Base-by-base conservation (phyloP, 2,797 vertebrate species). In the Philypnodon macrostomus region DNA sequence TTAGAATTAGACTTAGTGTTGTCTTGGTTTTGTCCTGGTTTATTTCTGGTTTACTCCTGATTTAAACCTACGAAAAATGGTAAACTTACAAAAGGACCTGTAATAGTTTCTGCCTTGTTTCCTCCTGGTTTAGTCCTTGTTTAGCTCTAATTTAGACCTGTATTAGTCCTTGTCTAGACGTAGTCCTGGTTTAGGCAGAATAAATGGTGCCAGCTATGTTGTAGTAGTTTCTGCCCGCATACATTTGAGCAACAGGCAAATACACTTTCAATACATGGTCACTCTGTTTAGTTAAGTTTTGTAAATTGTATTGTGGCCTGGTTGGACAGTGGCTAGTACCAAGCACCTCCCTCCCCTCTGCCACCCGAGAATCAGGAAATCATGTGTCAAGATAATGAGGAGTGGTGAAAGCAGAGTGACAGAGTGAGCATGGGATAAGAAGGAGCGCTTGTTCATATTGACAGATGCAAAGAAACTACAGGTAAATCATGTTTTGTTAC, bases 321-420 rank as follows among this genome's bases (percentile, higher is more conserved):
- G 34, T 36, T 41, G 63, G 67, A 73, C 72, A 79, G 59, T 17
- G 32, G 33, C 29, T 30, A 13, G 32, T 24, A 54, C 53, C 32
- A 48, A 39, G 58, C 67, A 42, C 51, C 53, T 69, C 73, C 51
- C 53, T 69, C 73, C 70, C 64, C 37, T 4, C 55, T 63, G 63
- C 48, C 67, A 63, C 53, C 53, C 35, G 38, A 65, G 55, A 76
- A 74, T 73, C 67, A 69, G 69, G 71, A 84, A 78, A 76, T 75
- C 55, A 42, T 60, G 67, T 57, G 72, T 39, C 41, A 10, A 46
- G 46, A 58, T 70, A 69, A 66, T 79, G 59, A 68, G 67, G 30
- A 53, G 61, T 7, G 26, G 6, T n/a, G 29, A 47, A 67, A 50
- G 45, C 42, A 39, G 38, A 58, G 26, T 56, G 35, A 65, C 16